A percentile compares a stretch with the other conserved stretches of the same genome.
Conservation (phyloP, 1,140 invertebrate species). For the Drosophila nasuta region DNA sequence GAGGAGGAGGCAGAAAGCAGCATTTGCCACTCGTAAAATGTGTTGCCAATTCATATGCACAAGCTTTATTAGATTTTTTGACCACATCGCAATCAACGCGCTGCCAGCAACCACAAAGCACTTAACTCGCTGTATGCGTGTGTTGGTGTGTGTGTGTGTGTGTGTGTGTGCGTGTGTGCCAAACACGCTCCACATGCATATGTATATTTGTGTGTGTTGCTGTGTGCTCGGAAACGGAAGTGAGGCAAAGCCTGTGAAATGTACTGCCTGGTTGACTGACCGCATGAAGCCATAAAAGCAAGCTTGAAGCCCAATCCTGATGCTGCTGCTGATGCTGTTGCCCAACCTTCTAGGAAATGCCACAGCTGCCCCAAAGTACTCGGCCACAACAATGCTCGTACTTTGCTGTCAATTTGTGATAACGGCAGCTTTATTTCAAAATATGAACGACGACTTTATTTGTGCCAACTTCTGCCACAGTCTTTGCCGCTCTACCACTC, state of each 20-base stretch:
- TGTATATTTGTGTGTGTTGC: neutral
- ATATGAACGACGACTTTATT: conserved; percentile 66
- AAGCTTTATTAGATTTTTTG: conserved; percentile 69
- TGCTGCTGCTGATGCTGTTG: conserved; percentile 8
- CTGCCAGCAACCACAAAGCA: conserved; percentile 65
- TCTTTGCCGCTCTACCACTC: neutral
- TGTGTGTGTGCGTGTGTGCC: conserved; percentile 45
- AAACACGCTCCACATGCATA: conserved; percentile 5
- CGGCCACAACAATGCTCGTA: conserved; percentile 53
- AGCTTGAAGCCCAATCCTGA: neutral
- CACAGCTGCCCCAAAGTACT: conserved; percentile 57
- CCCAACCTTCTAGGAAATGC: conserved; percentile 13
- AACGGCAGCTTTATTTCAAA: conserved; percentile 71
- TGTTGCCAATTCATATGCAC: conserved; percentile 40
- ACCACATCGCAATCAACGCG: conserved; percentile 65
- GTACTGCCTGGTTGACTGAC: conserved; percentile 54
- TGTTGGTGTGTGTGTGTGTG: conserved; percentile 34
- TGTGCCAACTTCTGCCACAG: conserved; percentile 18
- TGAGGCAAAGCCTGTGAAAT: conserved; percentile 54
- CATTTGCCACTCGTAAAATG: conserved; percentile 12
- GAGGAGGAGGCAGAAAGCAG: neutral
- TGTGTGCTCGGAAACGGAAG: conserved; percentile 59
- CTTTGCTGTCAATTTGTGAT: conserved; percentile 79
- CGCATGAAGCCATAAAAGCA: conserved; percentile 65
- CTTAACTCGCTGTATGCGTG: conserved; percentile 57